Percentiles rank a stretch among this genome's conserved stretches.
Evolutionary conservation across 2,797 vertebrate genomes (phyloP).

Genomic region (Peromyscus attwateri): DNA sequence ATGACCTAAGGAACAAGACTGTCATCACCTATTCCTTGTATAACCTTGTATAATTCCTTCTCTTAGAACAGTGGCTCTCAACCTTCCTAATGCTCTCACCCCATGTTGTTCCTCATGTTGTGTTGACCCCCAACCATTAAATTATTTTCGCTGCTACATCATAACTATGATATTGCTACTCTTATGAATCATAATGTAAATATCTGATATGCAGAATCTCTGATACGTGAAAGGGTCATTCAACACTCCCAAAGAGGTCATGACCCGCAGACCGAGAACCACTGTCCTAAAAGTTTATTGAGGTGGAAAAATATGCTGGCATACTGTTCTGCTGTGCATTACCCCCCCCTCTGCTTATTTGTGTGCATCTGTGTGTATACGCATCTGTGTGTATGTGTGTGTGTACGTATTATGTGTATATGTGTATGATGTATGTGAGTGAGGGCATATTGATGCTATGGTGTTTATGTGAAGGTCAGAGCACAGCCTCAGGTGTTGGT

Average conservation of each 20-base stretch:
- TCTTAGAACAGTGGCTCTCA: neutral
- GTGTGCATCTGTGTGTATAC: too few relatives aligned
- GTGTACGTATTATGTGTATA: neutral
- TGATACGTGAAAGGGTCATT: neutral
- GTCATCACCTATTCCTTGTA: neutral
- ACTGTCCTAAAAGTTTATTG: neutral
- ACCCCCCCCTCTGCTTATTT: neutral
- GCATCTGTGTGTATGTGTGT: neutral
- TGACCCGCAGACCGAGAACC: neutral
- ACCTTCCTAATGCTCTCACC: neutral
- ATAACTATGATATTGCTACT: neutral
- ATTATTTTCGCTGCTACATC: neutral
- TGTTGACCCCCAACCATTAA: neutral
- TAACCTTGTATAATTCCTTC: neutral
- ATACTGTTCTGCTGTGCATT: neutral
- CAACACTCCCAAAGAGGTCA: neutral
- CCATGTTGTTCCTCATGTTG: neutral
- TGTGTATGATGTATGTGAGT: neutral
- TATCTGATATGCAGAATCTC: neutral
- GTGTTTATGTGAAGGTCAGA: neutral
- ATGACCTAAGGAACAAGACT: neutral
- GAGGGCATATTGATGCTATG: neutral
- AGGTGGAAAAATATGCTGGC: neutral
- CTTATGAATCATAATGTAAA: neutral
- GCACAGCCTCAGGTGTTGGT: neutral